phyloP scores from a whole-genome alignment of 2,113 vertebrate species.

The Petrocephalus zakoni region DNA sequence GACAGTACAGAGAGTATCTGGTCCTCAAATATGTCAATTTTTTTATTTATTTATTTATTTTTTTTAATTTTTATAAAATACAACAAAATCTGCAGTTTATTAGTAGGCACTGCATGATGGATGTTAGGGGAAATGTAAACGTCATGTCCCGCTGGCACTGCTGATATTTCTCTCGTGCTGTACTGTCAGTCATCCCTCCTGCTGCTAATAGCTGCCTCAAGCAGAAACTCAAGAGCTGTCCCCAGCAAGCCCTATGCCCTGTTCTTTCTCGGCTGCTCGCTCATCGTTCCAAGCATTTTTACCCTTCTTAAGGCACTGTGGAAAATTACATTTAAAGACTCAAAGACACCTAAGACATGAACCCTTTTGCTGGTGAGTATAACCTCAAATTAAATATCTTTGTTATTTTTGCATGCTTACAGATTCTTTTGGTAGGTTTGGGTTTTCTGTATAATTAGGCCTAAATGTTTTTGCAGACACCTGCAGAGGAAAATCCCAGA shows the following conservation, averaged over 20 bases:
- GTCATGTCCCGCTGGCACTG: background rate
- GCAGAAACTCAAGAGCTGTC: background rate
- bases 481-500: background rate
- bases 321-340: constrained; percentile 42
- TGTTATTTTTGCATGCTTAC: background rate
- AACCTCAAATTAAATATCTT: background rate
- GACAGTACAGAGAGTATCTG: background rate
- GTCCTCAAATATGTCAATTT: background rate
- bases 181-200: constrained; percentile 33
- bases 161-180: background rate
- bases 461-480: background rate
- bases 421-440: background rate
- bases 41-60: too few relatives aligned
- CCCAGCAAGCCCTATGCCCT: constrained; percentile 24
- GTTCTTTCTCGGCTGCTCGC: constrained; percentile 28
- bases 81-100: background rate
- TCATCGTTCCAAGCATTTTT: constrained; percentile 33
- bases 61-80: background rate
- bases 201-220: constrained; percentile 32
- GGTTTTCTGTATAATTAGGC: background rate
- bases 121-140: background rate
- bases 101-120: background rate
- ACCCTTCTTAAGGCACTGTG: constrained; percentile 33
- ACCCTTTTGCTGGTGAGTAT: constrained; percentile 36
- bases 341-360: constrained; percentile 24